Evolutionary conservation across 2,888 invertebrate species (phyloP).

Genomic region (Conus canariensis): DNA sequence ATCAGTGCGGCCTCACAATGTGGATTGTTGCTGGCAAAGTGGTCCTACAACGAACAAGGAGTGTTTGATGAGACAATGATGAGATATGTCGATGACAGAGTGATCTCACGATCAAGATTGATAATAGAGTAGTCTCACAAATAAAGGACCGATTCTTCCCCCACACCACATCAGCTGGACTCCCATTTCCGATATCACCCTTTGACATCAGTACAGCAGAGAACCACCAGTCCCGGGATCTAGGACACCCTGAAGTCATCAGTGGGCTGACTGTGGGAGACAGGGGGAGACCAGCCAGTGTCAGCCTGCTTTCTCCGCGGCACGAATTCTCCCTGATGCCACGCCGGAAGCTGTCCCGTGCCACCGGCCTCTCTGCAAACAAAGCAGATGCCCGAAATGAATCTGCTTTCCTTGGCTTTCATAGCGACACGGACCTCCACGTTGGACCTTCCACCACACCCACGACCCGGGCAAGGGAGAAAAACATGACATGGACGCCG

Average conservation of each 20-base stretch:
- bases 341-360: neutral
- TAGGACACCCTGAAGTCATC: neutral
- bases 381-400: slow-evolving; percentile 23
- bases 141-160: too few species aligned
- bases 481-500: neutral
- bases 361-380: neutral
- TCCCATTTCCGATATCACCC: too few species aligned
- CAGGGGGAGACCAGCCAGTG: neutral
- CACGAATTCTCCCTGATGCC: neutral
- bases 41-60: too few species aligned
- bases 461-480: neutral
- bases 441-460: neutral
- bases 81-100: too few species aligned
- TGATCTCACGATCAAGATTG: too few species aligned
- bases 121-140: too few species aligned
- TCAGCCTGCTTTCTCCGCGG: neutral
- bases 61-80: too few species aligned
- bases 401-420: slow-evolving; percentile 28
- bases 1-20: too few species aligned
- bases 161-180: too few species aligned
- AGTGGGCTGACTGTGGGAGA: neutral
- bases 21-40: too few species aligned
- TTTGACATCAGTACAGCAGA: too few species aligned
- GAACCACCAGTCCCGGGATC: too few species aligned
- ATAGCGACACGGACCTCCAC: slow-evolving; percentile 31